These are phyloP conservation scores for Notolabrus celidotus DNA, from an alignment of 2,797 vertebrate genomes.

Conservation along the genomic window DNA sequence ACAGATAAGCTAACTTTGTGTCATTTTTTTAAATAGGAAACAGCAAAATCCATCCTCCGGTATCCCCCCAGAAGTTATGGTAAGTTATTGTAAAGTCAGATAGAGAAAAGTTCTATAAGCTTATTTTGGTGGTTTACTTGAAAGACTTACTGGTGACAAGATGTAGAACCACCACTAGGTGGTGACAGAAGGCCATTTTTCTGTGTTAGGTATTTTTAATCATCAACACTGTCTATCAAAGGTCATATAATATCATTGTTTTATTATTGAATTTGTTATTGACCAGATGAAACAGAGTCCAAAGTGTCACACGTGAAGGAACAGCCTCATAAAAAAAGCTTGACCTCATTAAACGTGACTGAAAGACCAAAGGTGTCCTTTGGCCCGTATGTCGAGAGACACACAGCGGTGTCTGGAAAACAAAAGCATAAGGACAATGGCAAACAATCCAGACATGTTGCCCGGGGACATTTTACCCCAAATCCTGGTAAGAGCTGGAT, in stretches of 20 bases:
- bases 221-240: background rate
- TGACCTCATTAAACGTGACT: conserved; percentile 40
- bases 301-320: conserved; percentile 49
- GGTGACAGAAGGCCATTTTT: conserved; percentile 50
- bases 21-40: conserved; percentile 60
- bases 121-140: background rate
- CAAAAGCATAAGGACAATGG: conserved; percentile 55
- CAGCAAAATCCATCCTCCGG: conserved; percentile 69
- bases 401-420: conserved; percentile 34
- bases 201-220: background rate
- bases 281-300: conserved; percentile 59
- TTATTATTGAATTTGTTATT: conserved; percentile 32
- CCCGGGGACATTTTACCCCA: conserved; percentile 72
- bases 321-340: conserved; percentile 50
- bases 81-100: conserved; percentile 45
- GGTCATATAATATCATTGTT: conserved; percentile 15
- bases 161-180: conserved; percentile 64
- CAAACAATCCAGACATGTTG: conserved; percentile 50
- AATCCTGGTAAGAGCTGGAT: conserved; percentile 74
- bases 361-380: conserved; percentile 78
- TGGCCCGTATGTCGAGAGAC: conserved; percentile 61
- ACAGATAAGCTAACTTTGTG: background rate
- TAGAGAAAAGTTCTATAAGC: no score
- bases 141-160: background rate
- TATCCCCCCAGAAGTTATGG: conserved; percentile 56